Evolutionary conservation across 2,113 vertebrate species (phyloP), one percentile per base, ranked within the genome.

Genomic region (Otis tarda): DNA sequence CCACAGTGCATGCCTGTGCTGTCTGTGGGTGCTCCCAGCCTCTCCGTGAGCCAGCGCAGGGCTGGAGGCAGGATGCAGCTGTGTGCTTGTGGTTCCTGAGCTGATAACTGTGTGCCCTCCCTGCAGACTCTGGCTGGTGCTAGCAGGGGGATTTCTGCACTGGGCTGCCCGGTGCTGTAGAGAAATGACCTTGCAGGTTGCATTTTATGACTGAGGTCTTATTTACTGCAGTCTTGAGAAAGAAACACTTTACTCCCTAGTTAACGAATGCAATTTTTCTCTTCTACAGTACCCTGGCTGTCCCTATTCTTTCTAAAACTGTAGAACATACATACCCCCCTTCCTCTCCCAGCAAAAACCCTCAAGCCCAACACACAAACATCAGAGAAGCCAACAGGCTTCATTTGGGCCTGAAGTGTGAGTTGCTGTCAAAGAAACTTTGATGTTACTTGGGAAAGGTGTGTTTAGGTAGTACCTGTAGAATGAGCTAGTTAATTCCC

Each of bases 1-100:
- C 9, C 1, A 1, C 14, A 41, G 41, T 0, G 0, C 12, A 1
- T 0, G 6, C 11, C 47, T 27, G 39, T 53, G 43, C 27, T 70
- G 30, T 22, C 19, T 45, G 13, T 11, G 47, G 52, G 17, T 6
- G 7, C 33, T 76, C 9, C 13, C 25, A 14, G 11, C 8, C 35
- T 28, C 28, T 47, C 47, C 1, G 8, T 20, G 43, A 59, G 50
- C 18, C 39, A 39, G 39, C 0, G 0, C 12, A 22, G 50, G n/a
- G 23, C 53, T 85, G 79, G 22, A 45, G 2, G 8, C 50, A 55
- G 56, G 30, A 43, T 53, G 73, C 39, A 77, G 79, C n/a, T 19
- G 4, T n/a, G 47, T 57, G 43, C 41, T n/a, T n/a, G 28, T 1
- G 4, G 28, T 50, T 82, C 60, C 61, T 70, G 67, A 83, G 35